phyloP scores from a whole-genome alignment of 2,797 vertebrate species.

The Novumbra hubbsi region DNA sequence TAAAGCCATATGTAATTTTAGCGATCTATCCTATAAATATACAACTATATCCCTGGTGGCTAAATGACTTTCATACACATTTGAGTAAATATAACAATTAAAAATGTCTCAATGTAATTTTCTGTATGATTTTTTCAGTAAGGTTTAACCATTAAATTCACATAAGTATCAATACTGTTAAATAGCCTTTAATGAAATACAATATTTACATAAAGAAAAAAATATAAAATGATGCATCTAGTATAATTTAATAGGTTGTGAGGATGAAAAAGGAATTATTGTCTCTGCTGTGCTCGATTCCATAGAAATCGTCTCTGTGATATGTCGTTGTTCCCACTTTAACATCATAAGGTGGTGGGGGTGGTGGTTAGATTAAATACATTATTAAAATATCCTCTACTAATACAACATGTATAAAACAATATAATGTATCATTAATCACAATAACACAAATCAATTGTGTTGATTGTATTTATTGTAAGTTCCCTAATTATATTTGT shows the following conservation, averaged over 20 bases:
- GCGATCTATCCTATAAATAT: conserved; percentile 77
- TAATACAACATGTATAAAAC: too few species aligned
- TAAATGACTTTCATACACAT: conserved; percentile 73
- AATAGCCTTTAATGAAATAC: conserved; percentile 24
- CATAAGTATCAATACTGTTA: conserved; percentile 29
- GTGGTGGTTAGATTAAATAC: conserved; percentile 23
- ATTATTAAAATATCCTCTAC: conserved; percentile 24
- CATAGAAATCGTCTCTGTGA: conserved; percentile 29
- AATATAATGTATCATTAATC: conserved; percentile 48
- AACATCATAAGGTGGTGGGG: conserved; percentile 21
- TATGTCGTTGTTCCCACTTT: conserved; percentile 17
- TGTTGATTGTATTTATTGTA: conserved; percentile 53
- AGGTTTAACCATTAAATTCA: conserved; percentile 26
- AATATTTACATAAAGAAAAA: conserved; percentile 43
- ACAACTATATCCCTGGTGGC: conserved; percentile 74
- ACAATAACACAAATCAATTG: conserved; percentile 38
- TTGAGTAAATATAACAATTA: conserved; percentile 68
- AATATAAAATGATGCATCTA: conserved; percentile 37
- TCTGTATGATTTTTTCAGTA: conserved; percentile 52
- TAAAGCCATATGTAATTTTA: conserved; percentile 79
- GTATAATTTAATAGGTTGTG: conserved; percentile 20
- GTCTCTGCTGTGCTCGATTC: conserved; percentile 16
- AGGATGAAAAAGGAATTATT: conserved; percentile 22
- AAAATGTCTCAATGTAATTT: conserved; percentile 62
- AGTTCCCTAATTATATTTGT: conserved; percentile 46